Base-by-base conservation (phyloP, 2,888 invertebrate genomes). In the Synanthedon tipuliformis region DNA sequence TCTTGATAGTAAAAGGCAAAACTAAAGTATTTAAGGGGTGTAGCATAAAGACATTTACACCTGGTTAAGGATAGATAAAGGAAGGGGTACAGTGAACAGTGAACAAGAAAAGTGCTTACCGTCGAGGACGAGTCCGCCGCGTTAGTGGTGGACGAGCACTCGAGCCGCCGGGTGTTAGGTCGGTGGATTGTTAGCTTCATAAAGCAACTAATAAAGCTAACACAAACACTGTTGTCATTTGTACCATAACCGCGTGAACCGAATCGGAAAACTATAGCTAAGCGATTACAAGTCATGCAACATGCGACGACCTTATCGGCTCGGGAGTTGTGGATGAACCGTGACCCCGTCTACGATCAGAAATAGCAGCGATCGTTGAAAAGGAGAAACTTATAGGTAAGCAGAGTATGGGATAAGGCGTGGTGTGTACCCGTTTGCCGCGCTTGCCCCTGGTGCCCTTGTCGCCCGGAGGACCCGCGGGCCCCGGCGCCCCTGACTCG, bases 371-470 rank as follows among this genome's bases (percentile, higher is more conserved):
- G 45, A 11, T 45, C 5, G 2, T 13, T 45, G 27, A 34, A 34
- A 34, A 13, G 45, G 15, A 45, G 45, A 45, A 12, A 3, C 13
- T 13, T 45, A 10, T 41, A 48, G 27, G 51, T 48, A 54, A 7
- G 49, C 41, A 4, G 51, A 8, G 41, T 8, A 51, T n/a, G 8
- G 34, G 34, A 34, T 48, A 8, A 52, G 12, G 50, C 15, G 41
- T 52, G 55, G n/a, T 40, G 51, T 23, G 93, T 94, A 96, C 96
- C 95, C 94, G 90, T 89, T 96, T 96, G 90, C 96, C 96, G 85
- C 95, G 92, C 81, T 95, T 95, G 78, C 97, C 97, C 75, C 96
- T 91, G 65, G 93, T 90, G 77, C 97, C 97, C 84, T 94, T 95
- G 81, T 95, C 96, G 65, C 97, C 97, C 68, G 92, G 88, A 67